Conservation (phyloP, 2,888 invertebrate species). For the Plutella xylostella region DNA sequence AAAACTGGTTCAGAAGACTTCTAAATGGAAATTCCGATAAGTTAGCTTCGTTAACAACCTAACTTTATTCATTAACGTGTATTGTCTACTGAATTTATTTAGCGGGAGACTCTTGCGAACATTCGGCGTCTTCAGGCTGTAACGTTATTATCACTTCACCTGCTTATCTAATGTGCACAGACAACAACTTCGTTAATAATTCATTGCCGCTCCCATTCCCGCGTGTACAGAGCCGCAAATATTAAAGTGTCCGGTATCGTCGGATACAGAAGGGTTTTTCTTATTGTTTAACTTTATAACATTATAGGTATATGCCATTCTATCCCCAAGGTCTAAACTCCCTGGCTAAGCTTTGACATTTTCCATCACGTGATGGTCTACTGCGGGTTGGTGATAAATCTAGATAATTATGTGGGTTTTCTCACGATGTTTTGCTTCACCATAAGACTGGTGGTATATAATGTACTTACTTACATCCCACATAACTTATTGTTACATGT, state of each 20-base stretch:
- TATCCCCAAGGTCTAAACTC: too few relatives aligned
- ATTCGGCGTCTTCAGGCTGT: slow-evolving; percentile 30
- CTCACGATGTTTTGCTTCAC: too few relatives aligned
- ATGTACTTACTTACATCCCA: too few relatives aligned
- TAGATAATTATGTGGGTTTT: too few relatives aligned
- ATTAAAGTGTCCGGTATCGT: too few relatives aligned
- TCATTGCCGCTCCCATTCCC: background rate
- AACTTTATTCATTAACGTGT: slow-evolving; percentile 67
- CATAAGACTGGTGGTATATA: too few relatives aligned
- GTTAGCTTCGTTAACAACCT: slow-evolving; percentile 59
- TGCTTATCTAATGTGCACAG: slow-evolving; percentile 48
- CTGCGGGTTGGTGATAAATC: too few relatives aligned
- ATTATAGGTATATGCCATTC: background rate
- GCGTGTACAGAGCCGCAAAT: too few relatives aligned
- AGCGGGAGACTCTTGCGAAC: slow-evolving; percentile 43
- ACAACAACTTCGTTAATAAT: slow-evolving; percentile 17
- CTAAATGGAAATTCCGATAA: slow-evolving; percentile 49
- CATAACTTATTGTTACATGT: too few relatives aligned
- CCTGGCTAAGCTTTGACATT: too few relatives aligned
- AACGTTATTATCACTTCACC: slow-evolving; percentile 48
- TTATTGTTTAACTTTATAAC: background rate
- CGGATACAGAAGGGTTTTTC: too few relatives aligned
- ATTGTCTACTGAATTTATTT: slow-evolving; percentile 62
- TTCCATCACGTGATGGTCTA: too few relatives aligned
- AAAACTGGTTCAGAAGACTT: slow-evolving; percentile 38